Percentiles rank a stretch among this genome's conserved stretches.
phyloP scores from a whole-genome alignment of 2,888 invertebrate genomes.

The Mythimna impura region DNA sequence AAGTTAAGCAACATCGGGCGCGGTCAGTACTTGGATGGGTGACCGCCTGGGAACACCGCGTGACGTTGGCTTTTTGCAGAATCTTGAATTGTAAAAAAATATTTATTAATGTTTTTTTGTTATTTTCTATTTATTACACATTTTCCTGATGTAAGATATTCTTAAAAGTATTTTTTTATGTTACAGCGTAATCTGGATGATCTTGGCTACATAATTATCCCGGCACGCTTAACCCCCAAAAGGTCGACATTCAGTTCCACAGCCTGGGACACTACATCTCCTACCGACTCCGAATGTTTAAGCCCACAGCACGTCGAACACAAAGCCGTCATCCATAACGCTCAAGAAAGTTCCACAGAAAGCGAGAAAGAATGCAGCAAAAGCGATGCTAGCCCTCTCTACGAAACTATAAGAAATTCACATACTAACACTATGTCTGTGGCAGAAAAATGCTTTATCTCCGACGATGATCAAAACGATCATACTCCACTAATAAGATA shows the following conservation, averaged over 20 bases:
- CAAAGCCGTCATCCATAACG: constrained; percentile 75
- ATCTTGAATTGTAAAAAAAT: no score
- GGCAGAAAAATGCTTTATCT: constrained; percentile 76
- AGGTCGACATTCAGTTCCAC: constrained; percentile 77
- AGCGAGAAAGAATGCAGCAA: constrained; percentile 79
- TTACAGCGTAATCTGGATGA: constrained; percentile 81
- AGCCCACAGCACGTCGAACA: constrained; percentile 79
- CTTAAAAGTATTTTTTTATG: background rate
- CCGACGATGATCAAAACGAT: constrained; percentile 73
- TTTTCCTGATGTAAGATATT: background rate
- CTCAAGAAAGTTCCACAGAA: constrained; percentile 74
- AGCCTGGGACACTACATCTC: constrained; percentile 79
- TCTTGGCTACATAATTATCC: constrained; percentile 84
- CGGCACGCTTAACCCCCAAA: constrained; percentile 77
- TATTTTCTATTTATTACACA: background rate
- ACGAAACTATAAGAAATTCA: constrained; percentile 78
- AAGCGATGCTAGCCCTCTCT: constrained; percentile 76
- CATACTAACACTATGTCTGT: constrained; percentile 64
- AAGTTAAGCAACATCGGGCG: constrained; percentile 88
- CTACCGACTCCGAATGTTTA: constrained; percentile 82
- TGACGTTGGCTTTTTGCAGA: constrained; percentile 78
- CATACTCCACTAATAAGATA: constrained; percentile 68
- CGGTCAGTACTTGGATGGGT: constrained; percentile 86
- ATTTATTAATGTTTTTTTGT: constrained; percentile 72
- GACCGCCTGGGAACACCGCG: constrained; percentile 83